phyloP scores from a whole-genome alignment of 2,797 vertebrate genomes.

The Muraenolepis orangiensis region DNA sequence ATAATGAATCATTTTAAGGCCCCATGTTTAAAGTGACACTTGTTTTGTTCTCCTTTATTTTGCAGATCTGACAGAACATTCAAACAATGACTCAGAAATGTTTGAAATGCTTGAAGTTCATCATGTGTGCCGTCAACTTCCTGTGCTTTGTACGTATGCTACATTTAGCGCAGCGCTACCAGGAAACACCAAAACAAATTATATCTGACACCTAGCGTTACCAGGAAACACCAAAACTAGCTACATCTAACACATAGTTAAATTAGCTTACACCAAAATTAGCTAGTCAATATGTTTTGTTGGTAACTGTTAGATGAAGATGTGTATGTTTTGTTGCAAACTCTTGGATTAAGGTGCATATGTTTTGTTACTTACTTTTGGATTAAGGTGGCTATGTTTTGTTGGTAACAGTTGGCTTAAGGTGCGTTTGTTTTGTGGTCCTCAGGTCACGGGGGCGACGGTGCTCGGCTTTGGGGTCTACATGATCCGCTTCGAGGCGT shows the following conservation, averaged over 20 bases:
- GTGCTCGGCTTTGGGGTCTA: constrained; percentile 61
- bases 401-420: not conserved
- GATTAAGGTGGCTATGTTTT: not conserved
- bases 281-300: too few species aligned
- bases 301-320: too few species aligned
- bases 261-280: too few species aligned
- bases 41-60: constrained; percentile 7
- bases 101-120: constrained; percentile 77
- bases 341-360: too few species aligned
- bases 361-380: too few species aligned
- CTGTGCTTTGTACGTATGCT: constrained; percentile 74
- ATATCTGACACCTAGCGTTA: not conserved
- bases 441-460: constrained; percentile 64
- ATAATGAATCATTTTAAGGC: too few species aligned
- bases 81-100: constrained; percentile 70
- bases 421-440: not conserved
- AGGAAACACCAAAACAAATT: not conserved
- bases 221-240: not conserved
- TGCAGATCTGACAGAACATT: constrained; percentile 43
- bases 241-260: too few species aligned
- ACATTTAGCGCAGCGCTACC: too few species aligned
- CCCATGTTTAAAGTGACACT: not conserved
- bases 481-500: constrained; percentile 37
- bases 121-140: constrained; percentile 77
- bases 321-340: not conserved